Conservation (phyloP, 92 coral and sea anemone species). For the Isaurus tuberculatus region DNA sequence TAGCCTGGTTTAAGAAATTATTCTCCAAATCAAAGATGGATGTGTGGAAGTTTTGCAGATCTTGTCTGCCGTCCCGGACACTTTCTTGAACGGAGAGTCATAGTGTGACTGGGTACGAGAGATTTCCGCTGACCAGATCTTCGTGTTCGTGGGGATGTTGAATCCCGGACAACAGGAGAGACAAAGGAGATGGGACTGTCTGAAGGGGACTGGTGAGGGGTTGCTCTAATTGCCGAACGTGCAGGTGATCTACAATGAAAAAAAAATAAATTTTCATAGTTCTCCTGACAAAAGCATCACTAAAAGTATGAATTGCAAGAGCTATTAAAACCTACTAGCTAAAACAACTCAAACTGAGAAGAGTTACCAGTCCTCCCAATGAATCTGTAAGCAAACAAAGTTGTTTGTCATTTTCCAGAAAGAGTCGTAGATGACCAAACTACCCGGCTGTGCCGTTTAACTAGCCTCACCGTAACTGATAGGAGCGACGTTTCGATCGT, state of each 20-base stretch:
- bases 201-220: conserved; percentile 98
- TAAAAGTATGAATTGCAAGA: too few relatives aligned
- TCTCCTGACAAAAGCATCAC: too few relatives aligned
- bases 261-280: background rate
- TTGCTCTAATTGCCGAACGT: conserved; percentile 50
- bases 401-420: too few relatives aligned
- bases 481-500: too few relatives aligned
- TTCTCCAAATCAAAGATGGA: conserved; percentile 26
- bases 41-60: conserved; percentile 89
- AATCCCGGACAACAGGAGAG: conserved; percentile 71
- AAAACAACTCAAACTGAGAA: too few relatives aligned
- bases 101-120: conserved; percentile 67
- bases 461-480: too few relatives aligned
- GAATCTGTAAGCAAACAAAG: too few relatives aligned
- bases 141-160: conserved; percentile 66
- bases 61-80: conserved; percentile 73
- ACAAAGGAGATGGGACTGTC: conserved; percentile 97
- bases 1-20: background rate
- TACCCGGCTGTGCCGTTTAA: too few relatives aligned
- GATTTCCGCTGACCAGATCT: conserved; percentile 53
- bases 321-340: too few relatives aligned
- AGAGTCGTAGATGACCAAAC: too few relatives aligned
- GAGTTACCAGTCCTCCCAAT: too few relatives aligned
- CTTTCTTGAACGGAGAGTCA: conserved; percentile 88
- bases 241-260: conserved; percentile 50